Evolutionary conservation across 2,888 invertebrate species (phyloP), one percentile per base, ranked within the genome.

Genomic region (Harmothoe impar): DNA sequence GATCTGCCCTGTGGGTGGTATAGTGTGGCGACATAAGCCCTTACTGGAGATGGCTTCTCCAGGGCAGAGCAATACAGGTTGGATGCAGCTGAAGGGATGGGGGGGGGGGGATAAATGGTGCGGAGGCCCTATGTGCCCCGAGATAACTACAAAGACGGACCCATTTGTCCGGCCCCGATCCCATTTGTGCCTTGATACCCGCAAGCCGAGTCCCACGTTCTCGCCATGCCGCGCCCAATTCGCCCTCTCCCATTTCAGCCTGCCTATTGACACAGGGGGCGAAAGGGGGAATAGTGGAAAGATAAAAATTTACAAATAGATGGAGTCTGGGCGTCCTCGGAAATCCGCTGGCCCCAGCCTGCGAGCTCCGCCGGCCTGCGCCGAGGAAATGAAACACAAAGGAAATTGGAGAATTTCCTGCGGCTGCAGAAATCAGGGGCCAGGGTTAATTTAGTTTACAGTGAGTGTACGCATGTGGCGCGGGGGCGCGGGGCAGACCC

Each of bases 291-390:
- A 84, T 84, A 43, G 84, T 7, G 29, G 52, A 56, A 56, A 52
- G 86, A 86, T 86, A 52, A 52, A 86, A 86, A 86, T 86, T 86
- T 86, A 86, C 86, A 86, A 86, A 86, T 86, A 86, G 86, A 86
- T 86, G 54, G 86, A 29, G 29, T 31, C 86, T 52, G 54, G 86
- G 25, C 33, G 86, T 86, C 86, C 54, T 20, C 86, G 86, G 86
- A 54, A 86, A 86, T 54, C 29, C 56, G 20, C 86, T 54, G 25
- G 51, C 52, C 86, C 86, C 7, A 20, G 78, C 52, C 52, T 29
- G 29, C n/a, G n/a, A n/a, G n/a, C 29, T 10, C 25, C 52, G 56
- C 35, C 35, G 25, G 0, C 0, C 12, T 17, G 54, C 12, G 52
- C 54, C 86, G 43, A 54, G 86, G 54, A 86, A 86, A 54, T 54